These are phyloP conservation scores for Chymomyza fuscimana DNA, from an alignment of 2,888 invertebrate genomes.

Conservation along the genomic window DNA sequence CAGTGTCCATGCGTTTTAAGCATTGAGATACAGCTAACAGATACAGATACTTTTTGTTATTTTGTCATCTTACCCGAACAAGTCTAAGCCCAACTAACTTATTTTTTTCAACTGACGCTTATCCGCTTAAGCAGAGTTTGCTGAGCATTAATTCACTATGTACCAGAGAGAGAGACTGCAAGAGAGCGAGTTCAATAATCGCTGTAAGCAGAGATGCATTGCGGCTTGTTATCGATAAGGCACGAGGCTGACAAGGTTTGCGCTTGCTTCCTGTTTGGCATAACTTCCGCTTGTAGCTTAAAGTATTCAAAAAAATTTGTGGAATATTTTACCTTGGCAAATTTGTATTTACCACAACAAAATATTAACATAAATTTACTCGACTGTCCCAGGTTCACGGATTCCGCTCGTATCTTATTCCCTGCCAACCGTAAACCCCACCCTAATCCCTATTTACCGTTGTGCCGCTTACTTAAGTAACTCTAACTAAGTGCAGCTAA, in stretches of 20 bases:
- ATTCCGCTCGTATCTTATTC: background rate
- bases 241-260: background rate
- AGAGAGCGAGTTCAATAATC: background rate
- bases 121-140: background rate
- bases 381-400: conserved; percentile 28
- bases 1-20: too few relatives aligned
- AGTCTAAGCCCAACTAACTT: too few relatives aligned
- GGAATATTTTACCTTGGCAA: conserved; percentile 5
- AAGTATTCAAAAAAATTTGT: background rate
- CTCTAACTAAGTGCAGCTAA: conserved; percentile 20
- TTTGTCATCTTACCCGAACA: too few relatives aligned
- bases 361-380: conserved; percentile 36
- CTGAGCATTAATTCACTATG: too few relatives aligned
- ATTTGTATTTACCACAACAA: conserved; percentile 35
- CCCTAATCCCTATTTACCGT: background rate
- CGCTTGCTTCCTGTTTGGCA: background rate
- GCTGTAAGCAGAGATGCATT: background rate
- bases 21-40: too few relatives aligned
- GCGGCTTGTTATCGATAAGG: background rate
- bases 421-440: background rate
- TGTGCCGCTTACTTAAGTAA: background rate
- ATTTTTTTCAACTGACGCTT: too few relatives aligned
- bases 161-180: too few relatives aligned
- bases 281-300: background rate
- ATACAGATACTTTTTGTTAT: too few relatives aligned